Base-by-base conservation (phyloP, 2,888 invertebrate species). In the Acleris holmiana region DNA sequence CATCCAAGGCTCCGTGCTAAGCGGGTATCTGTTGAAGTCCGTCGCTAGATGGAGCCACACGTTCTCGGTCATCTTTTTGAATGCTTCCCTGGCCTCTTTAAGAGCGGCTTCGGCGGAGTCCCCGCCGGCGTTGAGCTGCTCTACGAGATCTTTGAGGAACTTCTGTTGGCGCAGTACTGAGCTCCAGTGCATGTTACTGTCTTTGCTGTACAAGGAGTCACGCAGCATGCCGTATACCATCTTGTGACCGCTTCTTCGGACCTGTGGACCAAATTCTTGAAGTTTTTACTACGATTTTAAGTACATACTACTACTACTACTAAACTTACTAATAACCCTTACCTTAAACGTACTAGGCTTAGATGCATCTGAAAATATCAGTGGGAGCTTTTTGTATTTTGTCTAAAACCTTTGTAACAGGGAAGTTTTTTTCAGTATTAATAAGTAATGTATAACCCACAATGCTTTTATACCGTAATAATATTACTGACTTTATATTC, bases 111-210 rank as follows among this genome's bases (percentile, higher is more conserved):
- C 84, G 0, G 93, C 89, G 4, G 91, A 87, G 46, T 93, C 89
- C 0, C 91, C 92, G 25, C 86, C 82, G 0, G 93, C 93, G 67
- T 93, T 93, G 51, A 96, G 78, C 62, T 93, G 91, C 61, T 94
- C 93, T n/a, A 96, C 78, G 17, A 97, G 78, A 8, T 94, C 91
- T 7, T 94, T 94, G 21, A 98, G 91, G 84, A 98, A 98, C 70
- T 94, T 94, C 66, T 96, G 95, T 77, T 98, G 98, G 0, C 95
- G 93, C 17, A 98, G 83, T 74, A 97, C 94, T 53, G 96, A 95
- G 72, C 94, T 93, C 71, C 94, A 93, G 76, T 95, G 94, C 60
- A 94, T 91, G 84, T 97, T 98, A 78, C 95, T 96, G 74, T 96
- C 95, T 93, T 77, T 71, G 40, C 74, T 72, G 80, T 89, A 92